phyloP scores from a whole-genome alignment of 2,113 vertebrate species.

The Orycteropus afer region DNA sequence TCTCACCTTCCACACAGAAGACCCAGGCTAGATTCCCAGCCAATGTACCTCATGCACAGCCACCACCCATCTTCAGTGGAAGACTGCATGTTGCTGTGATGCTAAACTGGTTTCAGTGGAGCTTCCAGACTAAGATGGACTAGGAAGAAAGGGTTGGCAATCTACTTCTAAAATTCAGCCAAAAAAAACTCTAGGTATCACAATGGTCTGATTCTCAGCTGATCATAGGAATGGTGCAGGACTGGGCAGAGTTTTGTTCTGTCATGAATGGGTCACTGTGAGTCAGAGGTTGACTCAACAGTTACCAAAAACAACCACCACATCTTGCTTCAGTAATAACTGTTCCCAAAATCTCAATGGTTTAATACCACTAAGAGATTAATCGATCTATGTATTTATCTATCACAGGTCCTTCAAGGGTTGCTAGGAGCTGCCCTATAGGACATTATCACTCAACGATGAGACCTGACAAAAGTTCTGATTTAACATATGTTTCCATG shows the following conservation, averaged over 20 bases:
- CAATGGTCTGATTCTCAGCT: too few relatives aligned
- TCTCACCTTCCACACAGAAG: background rate
- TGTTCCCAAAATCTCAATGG: background rate
- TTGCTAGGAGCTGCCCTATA: background rate
- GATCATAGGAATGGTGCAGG: too few relatives aligned
- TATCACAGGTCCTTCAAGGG: background rate
- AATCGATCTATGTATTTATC: background rate
- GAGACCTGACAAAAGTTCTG: background rate
- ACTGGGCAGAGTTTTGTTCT: background rate
- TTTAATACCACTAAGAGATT: background rate
- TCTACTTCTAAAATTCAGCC: too few relatives aligned
- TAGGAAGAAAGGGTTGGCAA: too few relatives aligned
- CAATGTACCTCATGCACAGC: background rate
- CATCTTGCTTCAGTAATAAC: background rate
- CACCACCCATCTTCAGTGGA: background rate
- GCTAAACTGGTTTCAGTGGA: background rate
- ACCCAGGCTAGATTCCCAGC: background rate
- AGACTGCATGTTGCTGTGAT: background rate
- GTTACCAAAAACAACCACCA: background rate
- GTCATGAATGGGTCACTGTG: background rate
- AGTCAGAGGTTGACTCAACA: background rate
- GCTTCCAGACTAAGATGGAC: background rate
- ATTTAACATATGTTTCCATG: background rate
- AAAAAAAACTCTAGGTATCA: too few relatives aligned
- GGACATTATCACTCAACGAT: background rate